Base-by-base conservation (phyloP, 1,140 invertebrate species). In the Spodoptera litura region DNA sequence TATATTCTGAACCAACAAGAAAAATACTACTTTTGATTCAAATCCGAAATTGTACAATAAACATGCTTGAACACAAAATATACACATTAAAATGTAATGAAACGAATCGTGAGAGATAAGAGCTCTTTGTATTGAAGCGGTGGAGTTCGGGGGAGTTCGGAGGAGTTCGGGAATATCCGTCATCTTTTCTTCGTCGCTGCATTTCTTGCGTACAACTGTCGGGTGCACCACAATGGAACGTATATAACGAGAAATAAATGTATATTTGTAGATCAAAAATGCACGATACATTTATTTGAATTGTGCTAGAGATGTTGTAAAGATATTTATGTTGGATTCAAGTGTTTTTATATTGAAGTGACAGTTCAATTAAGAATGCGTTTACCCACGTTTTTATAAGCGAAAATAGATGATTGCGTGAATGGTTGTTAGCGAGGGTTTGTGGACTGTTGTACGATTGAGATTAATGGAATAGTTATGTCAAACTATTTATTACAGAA, bases 61-160 rank as follows among this genome's bases (percentile, higher is more conserved):
- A 66, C 62, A 66, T 49, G 9, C 15, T 15, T 9, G 35, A 49
- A 66, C 62, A 66, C 62, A 61, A 51, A 61, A 61, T 74, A 74
- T 73, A 44, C 38, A 74, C 58, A 74, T 74, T 74, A 74, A 74
- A 74, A 74, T 49, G 58, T 74, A 66, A 49, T 38, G 62, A 66
- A 62, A 74, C 72, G 72, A 74, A 74, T 61, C 56, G 72, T 74
- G 44, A 61, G 38, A 74, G 72, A 74, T 74, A 74, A 74, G 72
- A 59, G 56, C 38, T 49, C 56, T 74, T 74, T 74, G 72, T 74
- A 74, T 61, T 61, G 72, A 74, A 61, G 51, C 38, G 58, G 11
- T 6, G 62, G 38, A 66, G 38, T 66, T 66, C 38, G 62, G n/a
- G 10, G 13, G 4, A 38, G 13, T 62, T 62, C 59, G 71, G 11